phyloP scores from a whole-genome alignment of 2,888 invertebrate genomes.

The Clanis bilineata region DNA sequence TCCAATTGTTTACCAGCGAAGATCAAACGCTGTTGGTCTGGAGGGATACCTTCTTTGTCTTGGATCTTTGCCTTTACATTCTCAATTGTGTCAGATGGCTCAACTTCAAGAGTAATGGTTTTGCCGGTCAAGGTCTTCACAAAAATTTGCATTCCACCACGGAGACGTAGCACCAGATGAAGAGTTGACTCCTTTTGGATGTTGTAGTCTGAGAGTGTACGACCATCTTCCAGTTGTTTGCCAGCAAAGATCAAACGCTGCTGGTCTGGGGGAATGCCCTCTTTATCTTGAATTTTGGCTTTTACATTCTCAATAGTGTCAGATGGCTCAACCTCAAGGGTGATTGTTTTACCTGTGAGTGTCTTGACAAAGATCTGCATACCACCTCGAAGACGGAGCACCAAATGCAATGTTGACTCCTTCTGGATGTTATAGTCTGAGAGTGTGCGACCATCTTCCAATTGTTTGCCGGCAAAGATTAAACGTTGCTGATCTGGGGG shows the following conservation, averaged over 20 bases:
- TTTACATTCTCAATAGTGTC: slow-evolving; percentile 70
- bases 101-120: slow-evolving; percentile 59
- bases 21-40: slow-evolving; percentile 60
- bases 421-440: slow-evolving; percentile 66
- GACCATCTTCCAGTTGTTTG: slow-evolving; percentile 59
- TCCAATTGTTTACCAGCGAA: slow-evolving; percentile 65
- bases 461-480: slow-evolving; percentile 60
- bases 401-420: slow-evolving; percentile 57
- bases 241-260: slow-evolving; percentile 62
- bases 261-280: slow-evolving; percentile 64
- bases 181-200: slow-evolving; percentile 62
- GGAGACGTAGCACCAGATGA: slow-evolving; percentile 54
- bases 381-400: slow-evolving; percentile 57
- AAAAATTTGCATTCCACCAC: slow-evolving; percentile 68
- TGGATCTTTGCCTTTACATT: slow-evolving; percentile 66
- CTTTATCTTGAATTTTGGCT: slow-evolving; percentile 68
- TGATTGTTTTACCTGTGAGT: slow-evolving; percentile 59
- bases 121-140: slow-evolving; percentile 62
- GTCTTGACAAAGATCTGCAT: slow-evolving; percentile 67
- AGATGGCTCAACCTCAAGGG: slow-evolving; percentile 58
- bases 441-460: slow-evolving; percentile 60
- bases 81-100: slow-evolving; percentile 59
- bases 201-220: slow-evolving; percentile 59
- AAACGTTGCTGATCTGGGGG: slow-evolving; percentile 62
- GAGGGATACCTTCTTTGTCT: slow-evolving; percentile 63